Evolutionary conservation across 2,113 vertebrate species (phyloP), one percentile per base, ranked within the genome.

Genomic region (Picathartes gymnocephalus): DNA sequence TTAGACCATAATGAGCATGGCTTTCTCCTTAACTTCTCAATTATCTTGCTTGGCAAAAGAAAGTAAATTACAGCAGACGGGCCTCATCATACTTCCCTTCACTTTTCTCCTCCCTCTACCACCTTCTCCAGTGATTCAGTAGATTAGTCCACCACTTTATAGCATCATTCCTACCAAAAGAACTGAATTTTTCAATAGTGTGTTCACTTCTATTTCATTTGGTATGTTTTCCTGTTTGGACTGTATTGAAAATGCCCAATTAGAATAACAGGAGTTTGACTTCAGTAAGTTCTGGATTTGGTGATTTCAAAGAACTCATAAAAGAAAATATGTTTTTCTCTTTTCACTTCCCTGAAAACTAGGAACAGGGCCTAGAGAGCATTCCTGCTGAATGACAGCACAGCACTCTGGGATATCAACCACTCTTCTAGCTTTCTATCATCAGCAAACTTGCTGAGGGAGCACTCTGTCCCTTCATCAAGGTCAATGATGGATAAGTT

Each of bases 1-100:
- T 65, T 72, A 82, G 50, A 80, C 28, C 8, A 40, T 18, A 60
- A 15, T 4, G 10, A 72, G 10, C 18, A 45, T 19, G 23, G 20
- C 6, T 96, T 92, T 92, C 44, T 92, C 24, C 35, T 92, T 72
- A 72, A 30, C 33, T 82, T 65, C 39, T 70, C 25, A 60, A 40
- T 58, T 82, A 21, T 16, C 21, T 51, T 13, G 6, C 0, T 2
- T 21, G 53, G 9, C 16, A 76, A 62, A 70, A 62, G 39, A 30
- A 37, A 70, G 7, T 39, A 89, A 72, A 73, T 40, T 18, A 19
- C 33, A 77, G 24, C 35, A 88, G 21, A 70, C 9, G 15, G 19
- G 6, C 3, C 21, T 20, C n/a, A 4, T 68, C 9, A 74, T 72
- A 4, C 20, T 71, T 35, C 4, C 16, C 5, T 24, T 58, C 16